These are phyloP conservation scores for Peribatodes rhomboidaria DNA, from an alignment of 2,888 invertebrate genomes.

Conservation along the genomic window DNA sequence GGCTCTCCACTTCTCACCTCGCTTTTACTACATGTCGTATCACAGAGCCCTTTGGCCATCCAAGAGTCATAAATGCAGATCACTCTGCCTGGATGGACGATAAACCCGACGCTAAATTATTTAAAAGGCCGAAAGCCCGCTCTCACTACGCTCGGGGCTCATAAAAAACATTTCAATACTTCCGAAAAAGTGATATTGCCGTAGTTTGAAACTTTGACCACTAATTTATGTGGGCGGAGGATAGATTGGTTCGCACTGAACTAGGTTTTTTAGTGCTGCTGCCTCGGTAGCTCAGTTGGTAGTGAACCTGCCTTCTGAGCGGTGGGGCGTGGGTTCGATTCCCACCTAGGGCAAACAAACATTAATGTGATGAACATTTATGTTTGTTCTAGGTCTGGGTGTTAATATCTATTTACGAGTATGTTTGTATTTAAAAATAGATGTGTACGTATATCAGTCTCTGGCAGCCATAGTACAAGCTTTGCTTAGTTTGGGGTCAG, in stretches of 20 bases:
- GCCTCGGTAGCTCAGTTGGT: no score
- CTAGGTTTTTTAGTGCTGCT: conserved; percentile 17
- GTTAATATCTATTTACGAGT: no score
- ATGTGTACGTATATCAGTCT: no score
- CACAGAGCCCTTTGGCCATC: conserved; percentile 19
- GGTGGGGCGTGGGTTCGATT: no score
- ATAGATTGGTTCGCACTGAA: conserved; percentile 5
- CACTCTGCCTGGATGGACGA: conserved; percentile 42
- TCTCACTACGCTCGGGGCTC: background rate
- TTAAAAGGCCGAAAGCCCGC: conserved; percentile 51
- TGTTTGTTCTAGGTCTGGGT: no score
- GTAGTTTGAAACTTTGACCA: conserved; percentile 1
- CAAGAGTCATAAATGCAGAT: conserved; percentile 45
- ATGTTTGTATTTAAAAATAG: no score
- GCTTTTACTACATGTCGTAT: conserved; percentile 28
- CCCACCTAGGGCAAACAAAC: no score
- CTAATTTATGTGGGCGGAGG: conserved; percentile 14
- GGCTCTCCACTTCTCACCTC: conserved; percentile 16
- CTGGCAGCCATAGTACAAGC: no score
- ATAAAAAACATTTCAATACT: conserved; percentile 23
- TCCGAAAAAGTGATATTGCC: conserved; percentile 18
- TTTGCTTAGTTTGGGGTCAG: no score
- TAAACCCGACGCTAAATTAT: conserved; percentile 58
- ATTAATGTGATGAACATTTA: no score
- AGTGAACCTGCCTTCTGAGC: no score